A percentile compares a stretch with the other conserved stretches of the same genome.
These are phyloP conservation scores for Heloderma charlesbogerti DNA, from an alignment of 2,113 vertebrate species.

Conservation along the genomic window DNA sequence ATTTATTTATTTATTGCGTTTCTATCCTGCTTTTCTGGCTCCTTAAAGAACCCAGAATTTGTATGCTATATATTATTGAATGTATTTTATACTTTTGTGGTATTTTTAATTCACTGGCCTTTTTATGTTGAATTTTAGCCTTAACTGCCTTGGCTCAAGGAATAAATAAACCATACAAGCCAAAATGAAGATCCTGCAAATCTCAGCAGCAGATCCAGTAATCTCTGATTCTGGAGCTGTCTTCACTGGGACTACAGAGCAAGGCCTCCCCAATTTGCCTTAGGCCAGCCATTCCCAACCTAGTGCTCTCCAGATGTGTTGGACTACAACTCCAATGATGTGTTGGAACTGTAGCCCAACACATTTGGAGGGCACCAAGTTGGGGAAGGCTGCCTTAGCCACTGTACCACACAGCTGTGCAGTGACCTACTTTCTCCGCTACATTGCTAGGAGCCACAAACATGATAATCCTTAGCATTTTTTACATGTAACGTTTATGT, in stretches of 20 bases:
- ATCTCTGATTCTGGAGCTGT: not conserved
- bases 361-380: no score
- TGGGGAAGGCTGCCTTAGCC: not conserved
- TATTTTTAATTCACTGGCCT: no score
- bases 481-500: not conserved
- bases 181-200: slow-evolving; percentile 2
- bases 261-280: no score
- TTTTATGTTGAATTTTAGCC: not conserved
- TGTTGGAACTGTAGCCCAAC: no score
- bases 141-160: not conserved
- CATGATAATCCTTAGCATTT: not conserved
- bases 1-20: no score
- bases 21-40: no score
- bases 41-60: no score
- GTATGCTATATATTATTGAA: not conserved
- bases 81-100: not conserved
- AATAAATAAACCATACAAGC: not conserved
- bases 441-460: not conserved
- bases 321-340: no score
- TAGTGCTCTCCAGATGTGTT: no score
- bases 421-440: not conserved
- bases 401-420: not conserved
- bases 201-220: not conserved
- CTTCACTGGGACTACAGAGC: not conserved
- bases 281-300: no score